Base-by-base conservation (phyloP, 1,140 invertebrate genomes). In the Antheraea mylitta region DNA sequence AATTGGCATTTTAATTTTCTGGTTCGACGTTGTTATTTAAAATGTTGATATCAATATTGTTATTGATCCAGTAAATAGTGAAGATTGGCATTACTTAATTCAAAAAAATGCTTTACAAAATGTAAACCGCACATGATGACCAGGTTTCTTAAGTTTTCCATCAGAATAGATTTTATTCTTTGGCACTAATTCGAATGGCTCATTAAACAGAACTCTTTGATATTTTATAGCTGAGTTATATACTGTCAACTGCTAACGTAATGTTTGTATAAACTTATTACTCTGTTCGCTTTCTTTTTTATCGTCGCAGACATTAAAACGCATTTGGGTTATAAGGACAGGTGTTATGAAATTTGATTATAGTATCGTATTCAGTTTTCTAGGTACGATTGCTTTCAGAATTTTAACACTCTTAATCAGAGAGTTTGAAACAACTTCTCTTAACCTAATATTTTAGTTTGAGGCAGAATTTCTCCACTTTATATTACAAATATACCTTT, bases 131-230 rank as follows among this genome's bases (percentile, higher is more conserved):
- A 53, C 45, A 13, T n/a, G 13, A 53, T n/a, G 10, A 53, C 45
- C 11, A 53, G 13, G 45, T 53, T 53, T 16, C 45, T 53, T 13
- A 53, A 53, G 45, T 53, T 30, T 30, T 53, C 0, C 1, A 16
- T 53, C 0, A 16, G 13, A 53, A 53, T 53, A 53, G 45, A 53
- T n/a, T 53, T n/a, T 16, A 16, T 53, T 53, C 45, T 53, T 61
- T 71, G 66, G 66, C 70, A 71, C 61, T 64, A 68, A 45, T 67
- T 64, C 45, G 37, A 60, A 61, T 64, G 63, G 63, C 36, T 67
- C 69, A 66, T 64, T 64, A 71, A 67, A 67, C 69, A 13, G 37
- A 63, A 37, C 30, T 30, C 59, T 67, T 53, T 67, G 62, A 65
- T 53, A 64, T 71, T 71, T 68, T 71, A 62, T 67, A 45, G 58